These are phyloP conservation scores for Grantiella picta DNA, from an alignment of 2,113 vertebrate genomes.

Conservation along the genomic window DNA sequence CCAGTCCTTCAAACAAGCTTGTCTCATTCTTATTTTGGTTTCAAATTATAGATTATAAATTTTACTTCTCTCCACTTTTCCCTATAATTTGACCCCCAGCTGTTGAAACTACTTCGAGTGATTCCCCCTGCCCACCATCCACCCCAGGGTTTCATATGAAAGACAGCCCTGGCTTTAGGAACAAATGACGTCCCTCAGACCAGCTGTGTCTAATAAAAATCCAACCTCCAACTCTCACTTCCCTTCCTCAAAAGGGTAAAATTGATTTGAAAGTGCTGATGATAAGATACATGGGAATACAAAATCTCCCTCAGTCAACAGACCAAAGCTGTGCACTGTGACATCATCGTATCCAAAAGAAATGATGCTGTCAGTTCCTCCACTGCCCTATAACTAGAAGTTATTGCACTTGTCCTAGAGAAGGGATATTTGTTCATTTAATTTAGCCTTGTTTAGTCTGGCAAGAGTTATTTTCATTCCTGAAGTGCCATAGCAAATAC, in stretches of 20 bases:
- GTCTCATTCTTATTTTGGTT: conserved; percentile 50
- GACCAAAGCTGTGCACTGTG: not conserved
- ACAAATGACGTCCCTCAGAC: conserved; percentile 13
- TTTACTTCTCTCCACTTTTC: conserved; percentile 53
- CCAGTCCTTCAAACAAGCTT: conserved; percentile 32
- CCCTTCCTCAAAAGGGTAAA: conserved; percentile 29
- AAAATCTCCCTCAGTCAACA: not conserved
- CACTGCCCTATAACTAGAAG: not conserved
- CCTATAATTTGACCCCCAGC: conserved; percentile 59
- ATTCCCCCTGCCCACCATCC: conserved; percentile 13
- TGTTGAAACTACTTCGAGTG: conserved; percentile 37
- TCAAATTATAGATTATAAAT: conserved; percentile 71
- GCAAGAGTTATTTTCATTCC: not conserved
- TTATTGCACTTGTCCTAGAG: not conserved
- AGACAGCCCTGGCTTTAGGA: conserved; percentile 18
- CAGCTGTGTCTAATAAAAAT: conserved; percentile 57
- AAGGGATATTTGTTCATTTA: not conserved
- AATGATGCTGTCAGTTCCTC: not conserved
- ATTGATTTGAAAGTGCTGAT: not conserved
- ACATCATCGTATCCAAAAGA: not conserved
- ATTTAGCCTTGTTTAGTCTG: conserved; percentile 1
- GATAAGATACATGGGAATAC: conserved; percentile 42
- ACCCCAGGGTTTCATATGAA: conserved; percentile 21
- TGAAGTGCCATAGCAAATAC: not conserved
- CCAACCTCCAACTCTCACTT: conserved; percentile 8